Percentiles rank a stretch among this genome's conserved stretches.
Conservation (phyloP, 2,113 vertebrate genomes). For the Leucosticte australis region DNA sequence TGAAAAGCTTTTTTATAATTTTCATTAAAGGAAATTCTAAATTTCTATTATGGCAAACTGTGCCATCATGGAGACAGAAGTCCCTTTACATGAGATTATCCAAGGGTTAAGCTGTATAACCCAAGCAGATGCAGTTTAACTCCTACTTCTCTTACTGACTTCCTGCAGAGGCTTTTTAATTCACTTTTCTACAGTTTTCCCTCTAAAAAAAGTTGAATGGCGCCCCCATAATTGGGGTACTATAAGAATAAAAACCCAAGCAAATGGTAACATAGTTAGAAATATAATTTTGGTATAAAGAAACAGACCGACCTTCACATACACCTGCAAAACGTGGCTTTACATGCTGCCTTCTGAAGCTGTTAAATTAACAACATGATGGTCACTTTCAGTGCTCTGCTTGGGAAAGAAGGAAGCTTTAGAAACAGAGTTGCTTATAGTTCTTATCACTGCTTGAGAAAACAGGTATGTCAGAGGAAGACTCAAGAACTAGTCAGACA, state of each 20-base stretch:
- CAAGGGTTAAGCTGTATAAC: neutral
- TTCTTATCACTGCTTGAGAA: neutral
- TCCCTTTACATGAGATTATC: neutral
- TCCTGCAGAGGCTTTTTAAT: neutral
- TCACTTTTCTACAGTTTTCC: neutral
- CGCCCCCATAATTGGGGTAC: fast-evolving
- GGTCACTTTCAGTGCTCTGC: neutral
- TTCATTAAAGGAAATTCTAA: neutral
- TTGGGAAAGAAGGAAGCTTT: neutral
- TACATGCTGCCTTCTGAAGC: neutral
- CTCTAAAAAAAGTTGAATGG: neutral
- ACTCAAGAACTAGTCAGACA: neutral
- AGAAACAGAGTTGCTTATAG: neutral
- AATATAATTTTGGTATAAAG: neutral
- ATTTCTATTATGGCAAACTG: neutral
- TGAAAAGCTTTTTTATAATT: neutral
- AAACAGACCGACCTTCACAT: neutral
- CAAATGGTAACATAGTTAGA: neutral
- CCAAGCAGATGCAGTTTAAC: neutral
- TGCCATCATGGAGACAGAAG: neutral
- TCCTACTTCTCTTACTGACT: neutral
- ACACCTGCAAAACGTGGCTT: neutral
- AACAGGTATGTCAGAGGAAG: neutral
- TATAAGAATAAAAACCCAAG: neutral
- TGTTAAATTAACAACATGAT: neutral